Conservation (phyloP, 2,888 invertebrate species). For the Erynnis tages region DNA sequence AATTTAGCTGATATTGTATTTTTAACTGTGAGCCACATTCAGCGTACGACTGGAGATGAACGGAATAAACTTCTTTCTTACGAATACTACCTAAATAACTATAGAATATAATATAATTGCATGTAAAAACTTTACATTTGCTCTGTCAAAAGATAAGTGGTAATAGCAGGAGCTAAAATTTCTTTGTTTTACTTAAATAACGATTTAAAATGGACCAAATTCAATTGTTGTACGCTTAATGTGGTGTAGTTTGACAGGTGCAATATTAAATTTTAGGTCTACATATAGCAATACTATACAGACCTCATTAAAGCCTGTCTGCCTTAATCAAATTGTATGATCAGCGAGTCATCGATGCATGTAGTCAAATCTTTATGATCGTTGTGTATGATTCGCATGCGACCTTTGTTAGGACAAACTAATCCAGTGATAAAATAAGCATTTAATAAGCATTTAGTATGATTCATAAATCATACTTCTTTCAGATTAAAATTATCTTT, state of each 20-base stretch:
- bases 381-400: not conserved
- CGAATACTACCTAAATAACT: not conserved
- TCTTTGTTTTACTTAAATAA: not conserved
- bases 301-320: slow-evolving; percentile 10
- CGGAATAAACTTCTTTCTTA: not conserved
- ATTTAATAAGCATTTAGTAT: no score
- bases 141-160: no score
- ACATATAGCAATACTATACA: slow-evolving; percentile 19
- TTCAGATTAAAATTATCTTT: not conserved
- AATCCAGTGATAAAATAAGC: not conserved
- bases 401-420: slow-evolving; percentile 10
- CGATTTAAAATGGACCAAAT: slow-evolving; percentile 14
- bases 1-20: slow-evolving; percentile 10
- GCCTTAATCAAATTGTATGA: slow-evolving; percentile 19
- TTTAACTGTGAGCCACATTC: slow-evolving; percentile 6
- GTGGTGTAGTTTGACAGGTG: slow-evolving; percentile 4
- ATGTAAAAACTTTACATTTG: no score
- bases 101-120: no score
- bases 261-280: slow-evolving; percentile 15
- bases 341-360: slow-evolving; percentile 17
- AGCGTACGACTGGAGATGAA: slow-evolving; percentile 1
- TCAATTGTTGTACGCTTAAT: slow-evolving; percentile 9
- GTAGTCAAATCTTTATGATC: slow-evolving; percentile 1
- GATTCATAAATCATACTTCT: no score
- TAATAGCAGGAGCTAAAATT: no score